These are phyloP conservation scores for Lasioglossum pauxillum DNA, from an alignment of 2,888 invertebrate species.

Conservation along the genomic window DNA sequence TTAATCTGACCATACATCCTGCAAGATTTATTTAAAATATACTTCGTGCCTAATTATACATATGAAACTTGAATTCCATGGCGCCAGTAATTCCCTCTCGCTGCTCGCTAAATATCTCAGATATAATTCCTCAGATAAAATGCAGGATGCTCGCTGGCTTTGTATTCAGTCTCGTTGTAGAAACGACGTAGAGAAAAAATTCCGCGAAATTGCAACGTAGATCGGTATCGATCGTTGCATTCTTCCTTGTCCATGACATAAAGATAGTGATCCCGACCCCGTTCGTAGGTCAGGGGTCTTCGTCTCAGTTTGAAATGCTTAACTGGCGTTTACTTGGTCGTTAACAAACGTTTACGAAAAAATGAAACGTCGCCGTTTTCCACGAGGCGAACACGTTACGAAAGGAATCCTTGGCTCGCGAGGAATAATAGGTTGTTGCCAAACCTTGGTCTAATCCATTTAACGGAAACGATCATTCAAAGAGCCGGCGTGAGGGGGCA, in stretches of 20 bases:
- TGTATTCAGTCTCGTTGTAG: neutral
- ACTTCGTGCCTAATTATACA: neutral
- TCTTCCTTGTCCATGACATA: constrained; percentile 8
- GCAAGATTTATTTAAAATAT: neutral
- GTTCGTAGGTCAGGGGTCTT: constrained; percentile 1
- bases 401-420: neutral
- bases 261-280: constrained; percentile 24
- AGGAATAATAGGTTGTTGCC: constrained; percentile 4
- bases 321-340: neutral
- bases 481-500: neutral
- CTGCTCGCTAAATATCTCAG: neutral
- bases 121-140: neutral
- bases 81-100: neutral
- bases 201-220: constrained; percentile 18
- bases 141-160: neutral
- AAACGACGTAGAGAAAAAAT: neutral
- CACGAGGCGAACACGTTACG: neutral
- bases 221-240: constrained; percentile 35
- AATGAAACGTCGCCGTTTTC: neutral
- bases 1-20: neutral
- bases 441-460: constrained; percentile 16
- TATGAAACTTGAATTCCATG: neutral
- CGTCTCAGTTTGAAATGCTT: neutral
- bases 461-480: constrained; percentile 12
- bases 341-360: neutral